Evolutionary conservation across 2,797 vertebrate species (phyloP), one percentile per base, ranked within the genome.

Genomic region (Peromyscus melanophrys): DNA sequence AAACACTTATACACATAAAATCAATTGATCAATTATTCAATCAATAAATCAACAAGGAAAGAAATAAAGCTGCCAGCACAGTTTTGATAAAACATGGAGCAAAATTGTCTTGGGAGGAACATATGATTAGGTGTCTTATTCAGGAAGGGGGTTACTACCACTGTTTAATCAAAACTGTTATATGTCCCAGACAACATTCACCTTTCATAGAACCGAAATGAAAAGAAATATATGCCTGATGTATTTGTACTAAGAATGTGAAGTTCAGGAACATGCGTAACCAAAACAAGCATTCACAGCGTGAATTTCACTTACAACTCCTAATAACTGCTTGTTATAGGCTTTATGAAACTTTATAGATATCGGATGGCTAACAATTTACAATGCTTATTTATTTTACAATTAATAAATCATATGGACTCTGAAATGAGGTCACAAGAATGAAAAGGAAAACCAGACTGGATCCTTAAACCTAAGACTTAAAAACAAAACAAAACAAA

Each of bases 201-300:
- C 2, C 14, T 49, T 83, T 90, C 27, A 21, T 82, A 52, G 14
- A 69, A 40, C 0, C 76, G 14, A 65, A 89, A 90, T 27, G 25
- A 77, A 92, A 91, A 96, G 81, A n/a, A 13, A 34, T 63, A 13
- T 12, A 71, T 27, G 4, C 0, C 17, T 71, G 63, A 59, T 2
- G n/a, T 13, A 49, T 94, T 83, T 65, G 55, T 57, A 34, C 52
- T 55, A 89, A 93, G 59, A 89, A 52, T 75, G 86, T 65, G 31
- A 93, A 95, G 11, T 83, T 93, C 3, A 80, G 29, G 5, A 92
- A 92, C 8, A 94, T 40, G 55, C 11, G 31, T 40, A 83, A 69
- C 13, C 67, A 73, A 71, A 65, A 14, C 75, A 82, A 16, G 23
- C 1, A 77, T 16, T 0, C 67, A 19, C 83, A 7, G 10, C 17